Evolutionary conservation across 2,888 invertebrate species (phyloP), one percentile per base, ranked within the genome.

Genomic region (Cryptus viduatorius): DNA sequence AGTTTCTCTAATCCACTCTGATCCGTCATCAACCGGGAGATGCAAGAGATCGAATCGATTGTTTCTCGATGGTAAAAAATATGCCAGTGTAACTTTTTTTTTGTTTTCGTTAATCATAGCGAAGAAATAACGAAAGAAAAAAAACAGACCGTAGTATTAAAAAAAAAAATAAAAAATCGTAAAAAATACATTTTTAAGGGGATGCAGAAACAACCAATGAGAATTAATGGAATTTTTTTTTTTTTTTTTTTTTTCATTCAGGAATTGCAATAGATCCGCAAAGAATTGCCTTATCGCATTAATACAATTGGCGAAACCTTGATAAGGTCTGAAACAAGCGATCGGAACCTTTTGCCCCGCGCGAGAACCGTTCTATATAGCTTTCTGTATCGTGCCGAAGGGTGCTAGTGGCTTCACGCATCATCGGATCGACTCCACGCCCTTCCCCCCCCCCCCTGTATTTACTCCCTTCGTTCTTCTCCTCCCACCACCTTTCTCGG

Each of bases 371-470:
- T 48, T 59, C 79, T 75, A 37, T 71, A 48, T 59, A n/a, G 19
- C 16, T 48, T 75, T 75, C 46, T 68, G 31, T 53, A 76, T 19
- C 65, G 75, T 50, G 48, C 50, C 65, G 48, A 42, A 76, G 75
- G 65, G 75, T 76, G 75, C 75, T 65, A 50, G 83, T 71, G 85
- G 84, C 68, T 88, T 88, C 84, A 90, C 91, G 89, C 92, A 89
- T 89, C 91, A 90, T 91, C 87, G 87, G 87, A 83, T 88, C 87
- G 86, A 81, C 68, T 89, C 88, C 90, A 90, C 92, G 88, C 90
- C 86, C 87, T 87, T 68, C 72, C 71, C 84, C n/a, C 16, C 16
- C 89, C 87, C 84, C 87, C 65, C 79, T 82, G 68, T 75, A 79
- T 87, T 76, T 87, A 87, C 85, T 87, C 85, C 79, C 83, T 72